Evolutionary conservation across 1,140 invertebrate species (phyloP).

Genomic region (Aphelinus atriplicis): DNA sequence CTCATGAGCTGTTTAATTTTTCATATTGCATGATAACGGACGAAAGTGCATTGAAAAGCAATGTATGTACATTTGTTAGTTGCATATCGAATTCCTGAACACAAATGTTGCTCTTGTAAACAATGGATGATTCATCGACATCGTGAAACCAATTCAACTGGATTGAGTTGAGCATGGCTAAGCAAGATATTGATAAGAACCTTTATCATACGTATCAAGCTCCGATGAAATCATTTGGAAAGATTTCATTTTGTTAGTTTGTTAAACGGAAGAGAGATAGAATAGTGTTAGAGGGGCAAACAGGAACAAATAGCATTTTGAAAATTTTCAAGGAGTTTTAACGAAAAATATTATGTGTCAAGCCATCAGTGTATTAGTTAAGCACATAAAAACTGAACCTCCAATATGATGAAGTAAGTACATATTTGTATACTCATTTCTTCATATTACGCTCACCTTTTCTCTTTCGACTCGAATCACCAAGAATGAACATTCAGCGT

Average conservation of each 20-base stretch:
- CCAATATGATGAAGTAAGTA: conserved; percentile 15
- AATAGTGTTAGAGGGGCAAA: too few species aligned
- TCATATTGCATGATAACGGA: conserved; percentile 12
- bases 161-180: too few species aligned
- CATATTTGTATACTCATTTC: not conserved
- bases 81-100: conserved; percentile 13
- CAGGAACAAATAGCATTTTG: too few species aligned
- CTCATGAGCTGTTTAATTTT: conserved; percentile 6
- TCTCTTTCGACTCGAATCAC: conserved; percentile 41
- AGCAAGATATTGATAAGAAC: too few species aligned
- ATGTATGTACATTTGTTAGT: conserved; percentile 17
- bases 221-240: too few species aligned
- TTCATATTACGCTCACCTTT: conserved; percentile 35
- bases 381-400: conserved; percentile 28
- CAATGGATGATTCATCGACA: too few species aligned
- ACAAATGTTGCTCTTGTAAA: not conserved
- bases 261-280: too few species aligned
- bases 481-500: conserved; percentile 23
- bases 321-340: too few species aligned
- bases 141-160: too few species aligned
- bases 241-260: too few species aligned
- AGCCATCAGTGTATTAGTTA: conserved; percentile 28
- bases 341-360: not conserved
- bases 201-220: too few species aligned
- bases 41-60: conserved; percentile 12